Base-by-base conservation (phyloP, 2,888 invertebrate species). In the Aporophyla nigra region DNA sequence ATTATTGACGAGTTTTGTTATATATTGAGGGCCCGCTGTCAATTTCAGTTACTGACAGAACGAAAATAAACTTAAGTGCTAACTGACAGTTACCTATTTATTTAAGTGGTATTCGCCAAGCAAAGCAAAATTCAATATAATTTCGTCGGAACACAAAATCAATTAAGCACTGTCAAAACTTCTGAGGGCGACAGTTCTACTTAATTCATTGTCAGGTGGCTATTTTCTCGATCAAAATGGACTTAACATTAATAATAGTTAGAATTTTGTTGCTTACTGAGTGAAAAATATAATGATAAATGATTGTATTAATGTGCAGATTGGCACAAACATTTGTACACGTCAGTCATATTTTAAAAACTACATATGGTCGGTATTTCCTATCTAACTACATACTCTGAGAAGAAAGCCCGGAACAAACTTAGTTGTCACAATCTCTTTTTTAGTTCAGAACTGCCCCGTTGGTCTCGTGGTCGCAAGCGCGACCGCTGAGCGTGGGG, bases 71-170 rank as follows among this genome's bases (percentile, higher is more conserved):
- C 51, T 56, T 51, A n/a, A 73, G 16, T 67, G 33, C 56, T 74
- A 62, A 80, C 66, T 56, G 80, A 54, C 66, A 78, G 74, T 51
- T 61, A 61, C 49, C 56, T 63, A 63, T 78, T 80, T 54, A 72
- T 43, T 5, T 33, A 65, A 62, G 51, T 63, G 46, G 16, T 27
- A 65, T 62, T 76, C 49, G 61, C 19, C 40, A 27, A 54, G 27
- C 61, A 49, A 71, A 80, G 58, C 46, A 21, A 72, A 71, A 72
- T 65, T 78, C 14, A 24, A 27, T 27, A 49, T 16, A 58, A 72
- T 65, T 49, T 59, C 53, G 54, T 58, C n/a, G 19, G 46, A 72
- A 59, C n/a, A 56, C 71, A 63, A 71, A 79, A 53, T 58, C 63
- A 65, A 70, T 78, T 77, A 54, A 54, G 54, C 10, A 62, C 40